Base-by-base conservation (phyloP, 2,888 invertebrate species). In the Venustoraphidia nigricollis region DNA sequence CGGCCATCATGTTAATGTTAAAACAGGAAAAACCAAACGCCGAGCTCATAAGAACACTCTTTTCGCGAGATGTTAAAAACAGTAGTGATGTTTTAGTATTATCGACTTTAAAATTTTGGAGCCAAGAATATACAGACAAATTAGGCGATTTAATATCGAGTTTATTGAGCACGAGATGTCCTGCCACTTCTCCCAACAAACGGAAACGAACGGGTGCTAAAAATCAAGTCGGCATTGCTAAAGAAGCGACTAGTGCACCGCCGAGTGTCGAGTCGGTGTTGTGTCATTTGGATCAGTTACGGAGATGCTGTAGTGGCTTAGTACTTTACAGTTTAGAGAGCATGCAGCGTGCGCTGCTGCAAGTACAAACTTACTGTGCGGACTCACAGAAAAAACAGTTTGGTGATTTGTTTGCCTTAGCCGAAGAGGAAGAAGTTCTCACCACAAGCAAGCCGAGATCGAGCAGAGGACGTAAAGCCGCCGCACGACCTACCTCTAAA, bases 71-170 rank as follows among this genome's bases (percentile, higher is more conserved):
- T 57, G 73, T 80, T 9, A 81, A 81, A 60, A 77, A 76, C 45
- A 70, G 73, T 40, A 77, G 78, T 44, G 95, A 95, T 67, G 78
- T 83, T 52, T 93, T 96, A 69, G 87, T 94, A 10, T 86, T 91
- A 41, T 90, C 95, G 4, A 81, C 91, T 38, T 70, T 97, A 54
- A 86, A 92, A 60, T 89, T 87, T 68, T 97, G 93, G 96, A 93
- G 90, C 66, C 85, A 90, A 59, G 88, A 91, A 59, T 83, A 84
- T 60, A 90, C 94, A 60, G 92, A 93, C 59, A 88, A 87, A 65
- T 76, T 89, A 50, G 86, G 81, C 6, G 89, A 89, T 67, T 71
- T 89, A 54, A 77, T 90, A 51, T 82, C 85, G 44, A 80, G 80
- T 57, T 68, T 90, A 51, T 71, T 90, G 60, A 86, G 81, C 61